phyloP scores from a whole-genome alignment of 2,113 vertebrate species.

The Puffinus mauretanicus region DNA sequence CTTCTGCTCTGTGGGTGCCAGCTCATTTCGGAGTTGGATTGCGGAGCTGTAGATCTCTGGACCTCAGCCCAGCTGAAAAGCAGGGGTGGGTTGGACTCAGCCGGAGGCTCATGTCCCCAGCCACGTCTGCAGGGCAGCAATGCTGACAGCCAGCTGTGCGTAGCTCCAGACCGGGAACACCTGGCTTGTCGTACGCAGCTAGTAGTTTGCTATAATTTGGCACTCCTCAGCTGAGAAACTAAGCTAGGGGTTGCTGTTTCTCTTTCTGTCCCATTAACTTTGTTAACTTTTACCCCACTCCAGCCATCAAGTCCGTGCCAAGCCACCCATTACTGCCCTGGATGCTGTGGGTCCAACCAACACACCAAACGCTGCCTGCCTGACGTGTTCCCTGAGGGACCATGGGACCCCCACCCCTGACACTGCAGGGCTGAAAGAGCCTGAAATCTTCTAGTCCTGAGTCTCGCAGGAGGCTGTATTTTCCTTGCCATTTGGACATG shows the following conservation, averaged over 20 bases:
- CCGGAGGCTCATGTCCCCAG: not conserved
- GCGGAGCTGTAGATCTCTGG: not conserved
- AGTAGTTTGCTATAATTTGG: not conserved
- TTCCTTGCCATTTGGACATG: not conserved
- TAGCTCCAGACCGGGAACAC: not conserved
- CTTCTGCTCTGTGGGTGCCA: not conserved
- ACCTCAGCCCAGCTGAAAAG: not conserved
- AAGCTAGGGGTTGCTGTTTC: not conserved
- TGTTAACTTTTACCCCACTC: not conserved
- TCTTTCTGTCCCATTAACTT: not conserved
- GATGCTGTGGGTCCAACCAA: not conserved
- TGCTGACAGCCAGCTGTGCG: not conserved
- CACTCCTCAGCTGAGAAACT: not conserved
- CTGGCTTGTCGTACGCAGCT: fast-evolving
- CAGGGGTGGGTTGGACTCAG: not conserved
- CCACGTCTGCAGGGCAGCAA: not conserved
- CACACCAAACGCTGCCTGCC: not conserved
- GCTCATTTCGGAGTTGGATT: fast-evolving
- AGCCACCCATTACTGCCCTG: not conserved
- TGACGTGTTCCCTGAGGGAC: fast-evolving
- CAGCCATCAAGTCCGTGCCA: not conserved
- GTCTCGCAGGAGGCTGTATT: fast-evolving
- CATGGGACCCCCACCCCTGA: not conserved
- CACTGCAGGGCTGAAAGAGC: not conserved
- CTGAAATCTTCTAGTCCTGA: not conserved